These are phyloP conservation scores for Anarhynchus alexandrinus DNA, from an alignment of 2,113 vertebrate species.

Conservation along the genomic window DNA sequence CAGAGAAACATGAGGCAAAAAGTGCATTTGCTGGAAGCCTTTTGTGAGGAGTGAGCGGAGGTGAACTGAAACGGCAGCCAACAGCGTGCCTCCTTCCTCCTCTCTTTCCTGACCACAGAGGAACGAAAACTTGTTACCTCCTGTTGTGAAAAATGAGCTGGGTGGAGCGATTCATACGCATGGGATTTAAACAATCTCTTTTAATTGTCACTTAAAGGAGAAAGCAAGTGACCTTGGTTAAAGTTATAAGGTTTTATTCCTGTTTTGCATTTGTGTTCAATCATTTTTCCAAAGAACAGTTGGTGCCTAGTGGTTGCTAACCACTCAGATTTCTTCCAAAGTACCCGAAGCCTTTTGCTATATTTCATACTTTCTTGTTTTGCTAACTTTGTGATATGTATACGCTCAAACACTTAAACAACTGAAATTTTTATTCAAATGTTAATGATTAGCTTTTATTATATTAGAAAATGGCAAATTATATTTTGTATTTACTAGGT, in stretches of 20 bases:
- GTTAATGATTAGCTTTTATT: not conserved
- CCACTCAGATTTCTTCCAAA: not conserved
- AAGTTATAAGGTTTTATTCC: not conserved
- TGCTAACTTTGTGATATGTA: not conserved
- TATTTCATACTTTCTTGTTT: not conserved
- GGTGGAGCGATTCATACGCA: not conserved
- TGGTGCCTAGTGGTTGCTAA: not conserved
- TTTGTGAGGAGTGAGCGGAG: rapidly evolving
- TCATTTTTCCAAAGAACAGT: not conserved
- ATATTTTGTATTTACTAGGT: not conserved
- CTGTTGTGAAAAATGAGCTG: not conserved
- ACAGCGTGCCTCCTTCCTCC: not conserved
- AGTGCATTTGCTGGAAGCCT: not conserved
- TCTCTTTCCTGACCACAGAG: not conserved
- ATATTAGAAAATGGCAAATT: not conserved
- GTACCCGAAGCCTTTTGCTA: not conserved
- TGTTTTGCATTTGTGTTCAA: not conserved
- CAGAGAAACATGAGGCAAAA: not conserved
- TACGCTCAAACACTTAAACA: not conserved
- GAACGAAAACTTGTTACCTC: not conserved
- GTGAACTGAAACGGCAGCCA: rapidly evolving
- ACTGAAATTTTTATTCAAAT: not conserved
- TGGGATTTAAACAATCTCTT: not conserved
- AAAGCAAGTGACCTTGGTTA: not conserved
- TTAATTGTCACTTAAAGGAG: not conserved